Conservation (phyloP, 2,888 invertebrate species). For the Acleris cristana region DNA sequence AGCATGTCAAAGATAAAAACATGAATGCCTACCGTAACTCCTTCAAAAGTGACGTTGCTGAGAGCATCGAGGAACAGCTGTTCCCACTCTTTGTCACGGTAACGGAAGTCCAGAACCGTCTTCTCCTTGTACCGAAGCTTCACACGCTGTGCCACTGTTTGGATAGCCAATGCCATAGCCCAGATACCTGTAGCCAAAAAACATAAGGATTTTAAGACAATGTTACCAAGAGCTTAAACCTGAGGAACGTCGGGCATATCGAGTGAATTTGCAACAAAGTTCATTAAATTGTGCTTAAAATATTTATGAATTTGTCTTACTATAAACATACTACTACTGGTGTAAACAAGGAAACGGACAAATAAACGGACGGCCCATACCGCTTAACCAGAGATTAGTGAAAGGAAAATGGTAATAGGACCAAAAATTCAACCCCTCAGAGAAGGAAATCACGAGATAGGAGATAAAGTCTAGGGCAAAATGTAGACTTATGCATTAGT, state of each 20-base stretch:
- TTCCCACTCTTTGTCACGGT: conserved; percentile 94
- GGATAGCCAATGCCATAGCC: conserved; percentile 98
- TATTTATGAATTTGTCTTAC: no score
- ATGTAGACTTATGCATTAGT: no score
- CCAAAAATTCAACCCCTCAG: not conserved
- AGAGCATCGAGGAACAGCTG: conserved; percentile 93
- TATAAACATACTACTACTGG: no score
- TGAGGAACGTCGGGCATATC: not conserved
- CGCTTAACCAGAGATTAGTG: no score
- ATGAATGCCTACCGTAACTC: conserved; percentile 88
- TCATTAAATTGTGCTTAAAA: no score
- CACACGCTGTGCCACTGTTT: conserved; percentile 92
- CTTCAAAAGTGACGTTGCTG: conserved; percentile 96
- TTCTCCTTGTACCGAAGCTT: conserved; percentile 88
- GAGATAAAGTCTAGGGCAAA: not conserved
- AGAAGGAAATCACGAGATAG: not conserved
- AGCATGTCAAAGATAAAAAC: no score
- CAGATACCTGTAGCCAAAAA: conserved; percentile 86
- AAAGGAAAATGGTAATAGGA: no score
- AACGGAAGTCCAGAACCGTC: conserved; percentile 92
- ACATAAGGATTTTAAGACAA: not conserved
- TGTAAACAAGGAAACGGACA: no score
- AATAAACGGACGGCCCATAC: no score
- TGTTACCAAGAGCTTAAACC: not conserved
- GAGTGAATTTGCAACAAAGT: not conserved